Base-by-base conservation (phyloP, 37 sponge, comb jelly and placozoan genomes). In the Halisarca cf. caerulea region DNA sequence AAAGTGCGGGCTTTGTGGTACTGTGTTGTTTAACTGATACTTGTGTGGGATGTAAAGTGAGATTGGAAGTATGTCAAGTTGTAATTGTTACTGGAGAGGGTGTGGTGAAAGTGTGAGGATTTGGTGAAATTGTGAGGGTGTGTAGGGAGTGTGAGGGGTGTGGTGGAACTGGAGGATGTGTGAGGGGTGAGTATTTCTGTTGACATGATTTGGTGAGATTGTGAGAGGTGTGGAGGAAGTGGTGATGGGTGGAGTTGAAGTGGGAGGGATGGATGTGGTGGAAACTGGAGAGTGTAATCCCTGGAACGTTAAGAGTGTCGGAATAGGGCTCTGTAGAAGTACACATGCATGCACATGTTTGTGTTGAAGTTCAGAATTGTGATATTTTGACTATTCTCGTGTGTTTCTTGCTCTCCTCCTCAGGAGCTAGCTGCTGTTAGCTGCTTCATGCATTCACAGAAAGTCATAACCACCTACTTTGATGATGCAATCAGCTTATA, bases 361-460 rank as follows among this genome's bases (percentile, higher is more conserved):
- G n/a, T n/a, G n/a, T n/a, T n/a, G n/a, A n/a, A n/a, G n/a, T n/a
- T n/a, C n/a, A n/a, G n/a, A n/a, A n/a, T n/a, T n/a, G n/a, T 5
- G 28, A 58, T 24, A 66, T 66, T 66, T 2, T 82, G 66, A 15
- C 28, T 38, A 66, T 23, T 32, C 21, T 14, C 58, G 6, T 7
- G 35, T 39, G 35, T 38, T n/a, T 41, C 2, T 70, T 1, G 41
- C n/a, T 38, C 14, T 14, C 60, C 58, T 15, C 38, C 58, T 55
- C 64, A 97, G 98, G 99, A 99, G 88, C 92, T 99, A 89, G 85
- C 93, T 85, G 97, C 95, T 2, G 42, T 95, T 44, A 81, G 95
- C 2, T 79, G 90, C 41, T 96, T 89, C 62, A 91, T 99, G 90
- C 32, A 85, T 21, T 81, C 84, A 6, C 83, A 87, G 54, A 86